These are phyloP conservation scores for Rhodeus uyekii DNA, from an alignment of 2,797 vertebrate species.

Conservation along the genomic window DNA sequence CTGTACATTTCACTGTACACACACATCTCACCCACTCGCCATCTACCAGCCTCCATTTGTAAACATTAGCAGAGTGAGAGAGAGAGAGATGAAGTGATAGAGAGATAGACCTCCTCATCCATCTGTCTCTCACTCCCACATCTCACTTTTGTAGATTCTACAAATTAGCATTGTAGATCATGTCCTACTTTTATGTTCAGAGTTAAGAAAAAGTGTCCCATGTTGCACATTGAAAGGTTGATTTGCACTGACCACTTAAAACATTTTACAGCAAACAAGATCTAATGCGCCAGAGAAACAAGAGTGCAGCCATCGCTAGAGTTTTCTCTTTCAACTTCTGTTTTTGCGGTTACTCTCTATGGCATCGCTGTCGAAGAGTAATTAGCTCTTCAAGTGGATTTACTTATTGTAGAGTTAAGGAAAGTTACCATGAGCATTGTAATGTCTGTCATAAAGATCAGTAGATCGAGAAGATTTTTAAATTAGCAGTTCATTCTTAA, in stretches of 20 bases:
- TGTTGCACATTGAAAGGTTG: background rate
- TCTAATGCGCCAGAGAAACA: too few species aligned
- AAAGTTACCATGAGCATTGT: too few species aligned
- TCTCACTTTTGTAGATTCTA: constrained; percentile 37
- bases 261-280: too few species aligned
- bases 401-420: too few species aligned
- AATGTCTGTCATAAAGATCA: too few species aligned
- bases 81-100: constrained; percentile 7
- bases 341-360: too few species aligned
- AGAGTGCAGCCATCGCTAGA: too few species aligned
- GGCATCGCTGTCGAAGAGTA: too few species aligned
- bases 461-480: too few species aligned
- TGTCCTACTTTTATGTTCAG: constrained; percentile 34
- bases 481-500: too few species aligned
- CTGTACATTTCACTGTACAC: background rate
- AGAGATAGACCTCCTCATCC: constrained; percentile 29
- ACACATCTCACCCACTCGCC: constrained; percentile 46
- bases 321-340: too few species aligned
- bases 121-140: constrained; percentile 46
- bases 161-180: constrained; percentile 46
- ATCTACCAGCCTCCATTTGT: constrained; percentile 42
- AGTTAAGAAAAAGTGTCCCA: background rate
- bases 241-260: background rate
- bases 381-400: too few species aligned
- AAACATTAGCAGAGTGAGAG: constrained; percentile 41